Conservation (phyloP, 2,113 vertebrate species). For the Rhynchopsitta pachyrhyncha region DNA sequence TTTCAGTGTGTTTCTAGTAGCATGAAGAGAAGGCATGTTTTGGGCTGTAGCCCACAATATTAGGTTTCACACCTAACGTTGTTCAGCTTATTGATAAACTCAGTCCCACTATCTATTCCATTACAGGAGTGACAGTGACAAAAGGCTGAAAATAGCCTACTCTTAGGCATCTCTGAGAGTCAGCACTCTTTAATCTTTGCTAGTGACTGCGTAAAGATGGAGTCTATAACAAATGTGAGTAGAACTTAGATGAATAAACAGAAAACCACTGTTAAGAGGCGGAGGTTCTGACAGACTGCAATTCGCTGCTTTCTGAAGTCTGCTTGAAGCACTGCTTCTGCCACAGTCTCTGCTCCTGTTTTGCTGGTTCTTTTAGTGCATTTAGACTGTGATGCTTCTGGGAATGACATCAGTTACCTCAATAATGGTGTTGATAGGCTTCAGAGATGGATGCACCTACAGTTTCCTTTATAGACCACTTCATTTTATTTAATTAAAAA, state of each 20-base stretch:
- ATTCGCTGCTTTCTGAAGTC: neutral
- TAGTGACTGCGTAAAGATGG: neutral
- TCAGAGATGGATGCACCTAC: neutral
- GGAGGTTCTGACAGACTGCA: neutral
- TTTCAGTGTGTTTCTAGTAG: neutral
- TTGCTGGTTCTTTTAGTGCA: neutral
- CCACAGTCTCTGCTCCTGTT: neutral
- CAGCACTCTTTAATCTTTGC: neutral
- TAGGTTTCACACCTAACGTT: neutral
- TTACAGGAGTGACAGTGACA: neutral
- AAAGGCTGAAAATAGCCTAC: neutral
- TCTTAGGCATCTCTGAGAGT: neutral
- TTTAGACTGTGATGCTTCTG: neutral
- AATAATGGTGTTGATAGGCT: neutral
- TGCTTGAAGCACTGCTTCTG: neutral
- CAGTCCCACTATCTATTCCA: neutral
- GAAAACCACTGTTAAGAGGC: neutral
- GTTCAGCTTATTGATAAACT: neutral
- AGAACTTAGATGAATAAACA: neutral
- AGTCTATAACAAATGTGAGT: neutral
- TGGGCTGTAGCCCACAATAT: neutral
- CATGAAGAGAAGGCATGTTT: neutral
- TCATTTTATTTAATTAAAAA: slow-evolving; percentile 21
- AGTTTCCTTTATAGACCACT: neutral
- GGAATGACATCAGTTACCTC: neutral